Evolutionary conservation across 2,797 vertebrate genomes (phyloP).

Genomic region (Gadopsis marmoratus): DNA sequence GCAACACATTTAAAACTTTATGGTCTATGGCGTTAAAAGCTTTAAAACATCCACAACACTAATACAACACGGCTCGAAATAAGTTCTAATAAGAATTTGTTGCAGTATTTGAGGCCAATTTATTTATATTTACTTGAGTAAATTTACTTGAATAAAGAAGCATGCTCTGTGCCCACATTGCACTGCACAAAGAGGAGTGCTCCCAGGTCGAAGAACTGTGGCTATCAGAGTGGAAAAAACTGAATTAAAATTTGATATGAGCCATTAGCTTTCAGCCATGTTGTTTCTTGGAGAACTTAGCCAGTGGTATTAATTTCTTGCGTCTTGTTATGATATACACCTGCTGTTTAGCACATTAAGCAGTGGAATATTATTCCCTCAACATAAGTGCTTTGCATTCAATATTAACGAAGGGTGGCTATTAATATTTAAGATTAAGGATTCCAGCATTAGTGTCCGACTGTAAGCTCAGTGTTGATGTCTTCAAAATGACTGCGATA

Average conservation of each 20-base stretch:
- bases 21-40: background rate
- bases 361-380: conserved; percentile 46
- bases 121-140: background rate
- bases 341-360: conserved; percentile 48
- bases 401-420: conserved; percentile 52
- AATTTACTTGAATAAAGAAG: background rate
- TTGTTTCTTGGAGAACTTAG: conserved; percentile 30
- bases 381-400: conserved; percentile 57
- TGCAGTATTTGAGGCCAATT: background rate
- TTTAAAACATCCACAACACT: background rate
- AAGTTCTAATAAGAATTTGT: background rate
- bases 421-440: conserved; percentile 64
- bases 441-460: conserved; percentile 39
- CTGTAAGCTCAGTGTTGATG: conserved; percentile 38
- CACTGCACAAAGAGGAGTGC: background rate
- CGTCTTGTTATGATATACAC: conserved; percentile 38
- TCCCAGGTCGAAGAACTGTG: conserved; percentile 29
- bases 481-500: conserved; percentile 39
- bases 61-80: conserved; percentile 2
- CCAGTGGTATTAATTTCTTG: conserved; percentile 26
- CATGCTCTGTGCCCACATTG: background rate
- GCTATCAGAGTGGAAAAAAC: conserved; percentile 11
- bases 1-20: background rate
- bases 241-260: conserved; percentile 33
- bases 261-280: conserved; percentile 23